These are phyloP conservation scores for Hipposideros larvatus DNA, from an alignment of 2,797 vertebrate genomes.

Conservation along the genomic window DNA sequence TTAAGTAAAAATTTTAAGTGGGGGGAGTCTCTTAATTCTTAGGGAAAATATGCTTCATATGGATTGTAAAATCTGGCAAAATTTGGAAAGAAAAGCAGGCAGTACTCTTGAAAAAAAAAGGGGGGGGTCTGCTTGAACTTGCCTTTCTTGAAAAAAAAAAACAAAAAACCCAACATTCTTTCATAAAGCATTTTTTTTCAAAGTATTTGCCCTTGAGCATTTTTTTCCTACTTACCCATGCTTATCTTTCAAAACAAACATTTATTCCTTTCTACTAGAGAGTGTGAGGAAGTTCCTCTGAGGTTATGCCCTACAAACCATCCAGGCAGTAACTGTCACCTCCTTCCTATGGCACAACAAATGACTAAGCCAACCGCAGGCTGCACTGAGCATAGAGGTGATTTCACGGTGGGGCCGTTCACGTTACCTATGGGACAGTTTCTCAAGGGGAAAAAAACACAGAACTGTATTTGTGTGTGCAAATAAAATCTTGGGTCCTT, in stretches of 20 bases:
- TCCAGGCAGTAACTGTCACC: slow-evolving; percentile 59
- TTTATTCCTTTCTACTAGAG: slow-evolving; percentile 65
- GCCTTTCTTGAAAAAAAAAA: neutral
- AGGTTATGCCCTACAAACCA: slow-evolving; percentile 67
- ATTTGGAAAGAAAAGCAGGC: slow-evolving; percentile 72
- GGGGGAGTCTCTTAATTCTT: neutral
- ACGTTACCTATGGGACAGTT: neutral
- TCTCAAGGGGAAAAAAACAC: slow-evolving; percentile 43
- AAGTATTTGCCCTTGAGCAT: slow-evolving; percentile 80
- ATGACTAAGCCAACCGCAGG: slow-evolving; percentile 66
- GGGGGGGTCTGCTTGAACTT: slow-evolving; percentile 55
- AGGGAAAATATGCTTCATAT: neutral
- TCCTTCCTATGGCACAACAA: slow-evolving; percentile 57
- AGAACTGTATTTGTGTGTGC: slow-evolving; percentile 60
- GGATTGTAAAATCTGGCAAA: slow-evolving; percentile 61
- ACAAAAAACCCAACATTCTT: slow-evolving; percentile 65
- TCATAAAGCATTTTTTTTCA: slow-evolving; percentile 56
- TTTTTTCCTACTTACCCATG: slow-evolving; percentile 70
- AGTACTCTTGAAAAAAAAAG: slow-evolving; percentile 17
- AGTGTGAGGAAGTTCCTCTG: slow-evolving; percentile 76
- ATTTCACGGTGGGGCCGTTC: neutral
- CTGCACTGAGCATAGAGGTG: neutral
- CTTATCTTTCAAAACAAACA: slow-evolving; percentile 83
- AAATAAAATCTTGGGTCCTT: slow-evolving; percentile 66
- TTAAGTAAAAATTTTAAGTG: slow-evolving; percentile 6